Conservation (phyloP, 1,140 invertebrate genomes). For the Diorhabda carinulata region DNA sequence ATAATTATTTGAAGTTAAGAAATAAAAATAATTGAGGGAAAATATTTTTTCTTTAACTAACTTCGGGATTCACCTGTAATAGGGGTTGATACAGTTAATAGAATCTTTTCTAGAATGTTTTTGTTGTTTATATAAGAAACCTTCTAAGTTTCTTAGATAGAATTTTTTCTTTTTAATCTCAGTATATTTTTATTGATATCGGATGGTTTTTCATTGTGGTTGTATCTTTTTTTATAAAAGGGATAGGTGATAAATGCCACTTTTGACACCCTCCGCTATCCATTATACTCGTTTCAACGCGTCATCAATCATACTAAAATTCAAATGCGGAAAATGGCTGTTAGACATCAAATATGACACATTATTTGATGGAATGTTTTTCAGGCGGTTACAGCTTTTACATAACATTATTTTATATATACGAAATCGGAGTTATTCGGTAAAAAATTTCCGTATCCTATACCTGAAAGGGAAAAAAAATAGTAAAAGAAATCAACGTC, state of each 20-base stretch:
- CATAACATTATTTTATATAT: not conserved
- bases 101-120: too few species aligned
- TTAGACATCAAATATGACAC: constrained; percentile 16
- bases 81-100: too few species aligned
- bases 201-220: not conserved
- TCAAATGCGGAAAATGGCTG: constrained; percentile 27
- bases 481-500: constrained; percentile 1
- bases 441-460: too few species aligned
- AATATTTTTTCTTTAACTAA: too few species aligned
- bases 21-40: too few species aligned
- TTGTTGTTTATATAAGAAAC: too few species aligned
- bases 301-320: constrained; percentile 33
- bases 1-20: too few species aligned
- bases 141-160: too few species aligned
- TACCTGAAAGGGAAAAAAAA: too few species aligned
- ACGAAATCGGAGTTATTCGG: not conserved
- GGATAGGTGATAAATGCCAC: constrained; percentile 20
- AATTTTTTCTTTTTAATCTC: too few species aligned
- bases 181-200: not conserved
- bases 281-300: constrained; percentile 27
- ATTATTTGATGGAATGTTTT: constrained; percentile 6
- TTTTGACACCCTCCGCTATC: constrained; percentile 27
- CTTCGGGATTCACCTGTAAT: too few species aligned
- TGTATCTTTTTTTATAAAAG: not conserved
- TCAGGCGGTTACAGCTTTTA: not conserved